A percentile compares a stretch with the other conserved stretches of the same genome.
Conservation (phyloP, 2,797 vertebrate genomes). For the Paramormyrops hopkinsi region DNA sequence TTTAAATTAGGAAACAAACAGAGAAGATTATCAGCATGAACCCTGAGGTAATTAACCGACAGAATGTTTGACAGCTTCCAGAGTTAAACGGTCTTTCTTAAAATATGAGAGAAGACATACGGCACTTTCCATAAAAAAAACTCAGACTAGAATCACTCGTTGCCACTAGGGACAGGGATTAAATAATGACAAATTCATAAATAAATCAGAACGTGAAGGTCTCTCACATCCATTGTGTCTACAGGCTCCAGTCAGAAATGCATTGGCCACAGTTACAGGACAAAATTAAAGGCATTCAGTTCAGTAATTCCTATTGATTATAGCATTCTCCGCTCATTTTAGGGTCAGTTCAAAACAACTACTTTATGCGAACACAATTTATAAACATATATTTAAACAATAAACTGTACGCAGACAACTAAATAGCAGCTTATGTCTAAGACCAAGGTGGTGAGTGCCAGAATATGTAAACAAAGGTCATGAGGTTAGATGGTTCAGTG, state of each 20-base stretch:
- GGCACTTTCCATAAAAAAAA: background rate
- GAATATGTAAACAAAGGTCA: background rate
- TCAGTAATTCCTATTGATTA: background rate
- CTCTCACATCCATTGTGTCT: background rate
- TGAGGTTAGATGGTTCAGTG: background rate
- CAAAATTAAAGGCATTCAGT: background rate
- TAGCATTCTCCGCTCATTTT: background rate
- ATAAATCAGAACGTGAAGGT: background rate
- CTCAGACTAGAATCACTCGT: background rate
- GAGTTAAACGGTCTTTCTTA: background rate
- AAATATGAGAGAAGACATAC: background rate
- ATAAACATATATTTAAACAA: background rate
- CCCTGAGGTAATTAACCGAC: background rate
- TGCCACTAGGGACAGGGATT: background rate
- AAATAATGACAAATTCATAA: background rate
- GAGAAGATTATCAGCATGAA: slow-evolving; percentile 1
- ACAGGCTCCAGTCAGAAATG: background rate
- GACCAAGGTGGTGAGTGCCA: background rate
- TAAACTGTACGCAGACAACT: background rate
- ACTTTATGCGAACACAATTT: background rate
- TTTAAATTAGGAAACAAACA: slow-evolving; percentile 9
- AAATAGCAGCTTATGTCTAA: background rate
- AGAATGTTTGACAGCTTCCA: background rate
- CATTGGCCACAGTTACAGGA: background rate
- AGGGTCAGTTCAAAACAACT: background rate